Conservation (phyloP, 2,113 vertebrate species). For the Sterrhoptilus dennistouni region DNA sequence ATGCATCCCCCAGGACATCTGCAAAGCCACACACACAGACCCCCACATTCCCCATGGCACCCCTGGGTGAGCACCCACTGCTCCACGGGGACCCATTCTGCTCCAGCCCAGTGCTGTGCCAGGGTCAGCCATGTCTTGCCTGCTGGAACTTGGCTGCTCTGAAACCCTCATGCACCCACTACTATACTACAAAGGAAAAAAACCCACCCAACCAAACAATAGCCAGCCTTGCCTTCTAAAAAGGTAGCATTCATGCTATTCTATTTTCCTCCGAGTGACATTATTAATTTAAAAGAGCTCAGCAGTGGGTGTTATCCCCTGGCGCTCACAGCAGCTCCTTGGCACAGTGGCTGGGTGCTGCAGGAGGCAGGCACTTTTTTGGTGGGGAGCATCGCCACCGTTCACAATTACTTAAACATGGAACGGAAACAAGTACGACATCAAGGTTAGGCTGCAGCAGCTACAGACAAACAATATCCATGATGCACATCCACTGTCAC, state of each 20-base stretch:
- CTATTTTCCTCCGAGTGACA: neutral
- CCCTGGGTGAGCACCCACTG: neutral
- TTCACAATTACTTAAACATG: neutral
- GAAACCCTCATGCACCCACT: rapidly evolving
- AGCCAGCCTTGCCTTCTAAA: neutral
- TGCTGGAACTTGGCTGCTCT: rapidly evolving
- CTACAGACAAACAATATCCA: neutral
- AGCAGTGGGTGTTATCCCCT: neutral
- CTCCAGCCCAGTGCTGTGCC: neutral
- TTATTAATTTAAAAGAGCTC: neutral
- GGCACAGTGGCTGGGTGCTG: neutral
- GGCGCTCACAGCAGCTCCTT: neutral
- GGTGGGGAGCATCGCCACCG: rapidly evolving
- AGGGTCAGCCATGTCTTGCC: neutral
- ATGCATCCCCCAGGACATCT: neutral
- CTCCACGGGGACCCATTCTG: rapidly evolving
- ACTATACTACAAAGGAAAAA: neutral
- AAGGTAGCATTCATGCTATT: neutral
- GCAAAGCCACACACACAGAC: neutral
- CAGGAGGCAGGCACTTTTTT: neutral
- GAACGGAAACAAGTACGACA: neutral
- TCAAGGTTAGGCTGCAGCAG: neutral
- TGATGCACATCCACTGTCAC: neutral
- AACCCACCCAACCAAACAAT: neutral
- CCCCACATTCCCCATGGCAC: rapidly evolving